Conservation (phyloP, 2,888 invertebrate species). For the Octonoba sinensis region DNA sequence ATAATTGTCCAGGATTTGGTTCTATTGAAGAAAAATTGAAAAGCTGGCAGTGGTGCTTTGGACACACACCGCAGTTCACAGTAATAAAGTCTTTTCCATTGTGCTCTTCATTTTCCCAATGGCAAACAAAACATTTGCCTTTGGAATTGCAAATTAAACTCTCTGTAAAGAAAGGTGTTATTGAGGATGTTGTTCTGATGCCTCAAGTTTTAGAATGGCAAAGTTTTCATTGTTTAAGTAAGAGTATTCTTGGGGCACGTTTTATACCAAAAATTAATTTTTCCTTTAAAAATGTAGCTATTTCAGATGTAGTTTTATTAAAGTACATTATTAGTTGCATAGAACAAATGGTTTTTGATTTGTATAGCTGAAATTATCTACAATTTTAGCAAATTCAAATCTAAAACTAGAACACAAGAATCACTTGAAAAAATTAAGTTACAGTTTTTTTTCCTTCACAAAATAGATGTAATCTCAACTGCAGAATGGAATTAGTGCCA, state of each 20-base stretch:
- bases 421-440: too few species aligned
- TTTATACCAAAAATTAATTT: constrained; percentile 20
- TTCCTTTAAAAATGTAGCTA: neutral
- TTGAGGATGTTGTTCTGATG: constrained; percentile 29
- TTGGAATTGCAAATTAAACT: constrained; percentile 20
- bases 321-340: constrained; percentile 19
- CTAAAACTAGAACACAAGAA: too few species aligned
- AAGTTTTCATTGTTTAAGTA: neutral
- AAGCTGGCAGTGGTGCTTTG: constrained; percentile 91
- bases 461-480: too few species aligned
- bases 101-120: constrained; percentile 11
- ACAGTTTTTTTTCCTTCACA: too few species aligned
- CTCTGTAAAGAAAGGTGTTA: constrained; percentile 18
- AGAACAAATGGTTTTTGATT: constrained; percentile 18
- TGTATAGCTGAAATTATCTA: constrained; percentile 10
- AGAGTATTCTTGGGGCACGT: constrained; percentile 7
- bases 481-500: too few species aligned
- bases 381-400: neutral
- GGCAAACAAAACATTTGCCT: constrained; percentile 1
- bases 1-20: constrained; percentile 85
- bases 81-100: constrained; percentile 38
- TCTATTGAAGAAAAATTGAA: constrained; percentile 79
- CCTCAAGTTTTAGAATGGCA: constrained; percentile 34
- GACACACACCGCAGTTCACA: constrained; percentile 85
- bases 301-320: constrained; percentile 1